phyloP scores from a whole-genome alignment of 2,888 invertebrate species.

The Stenurella melanura region DNA sequence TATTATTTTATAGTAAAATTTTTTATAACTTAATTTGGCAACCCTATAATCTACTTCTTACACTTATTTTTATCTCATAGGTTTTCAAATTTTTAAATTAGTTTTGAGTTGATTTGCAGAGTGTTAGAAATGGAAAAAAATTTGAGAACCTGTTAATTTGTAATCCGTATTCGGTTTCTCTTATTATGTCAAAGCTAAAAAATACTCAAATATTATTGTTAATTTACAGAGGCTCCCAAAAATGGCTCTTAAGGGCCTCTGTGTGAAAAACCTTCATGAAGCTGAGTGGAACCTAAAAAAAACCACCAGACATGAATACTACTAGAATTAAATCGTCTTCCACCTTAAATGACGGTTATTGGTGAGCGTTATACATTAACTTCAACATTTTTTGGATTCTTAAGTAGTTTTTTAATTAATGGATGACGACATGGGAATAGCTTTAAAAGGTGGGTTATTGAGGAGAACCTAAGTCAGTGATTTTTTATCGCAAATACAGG shows the following conservation, averaged over 20 bases:
- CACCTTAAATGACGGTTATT: slow-evolving; percentile 52
- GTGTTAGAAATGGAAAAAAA: slow-evolving; percentile 3
- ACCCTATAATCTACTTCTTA: slow-evolving; percentile 25
- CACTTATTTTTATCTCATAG: slow-evolving; percentile 10
- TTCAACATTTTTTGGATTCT: slow-evolving; percentile 61
- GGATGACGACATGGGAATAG: slow-evolving; percentile 29
- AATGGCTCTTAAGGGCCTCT: slow-evolving; percentile 64
- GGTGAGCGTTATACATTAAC: slow-evolving; percentile 58
- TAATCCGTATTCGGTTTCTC: slow-evolving; percentile 55
- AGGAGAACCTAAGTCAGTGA: slow-evolving; percentile 4
- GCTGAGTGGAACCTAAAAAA: slow-evolving; percentile 63
- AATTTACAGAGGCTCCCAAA: slow-evolving; percentile 73
- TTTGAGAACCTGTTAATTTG: slow-evolving; percentile 26
- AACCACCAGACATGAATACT: slow-evolving; percentile 62
- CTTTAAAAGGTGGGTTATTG: slow-evolving; percentile 33
- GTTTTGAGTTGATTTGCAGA: not conserved
- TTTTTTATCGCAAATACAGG: slow-evolving; percentile 20
- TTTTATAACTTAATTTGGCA: slow-evolving; percentile 23
- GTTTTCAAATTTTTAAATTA: slow-evolving; percentile 31
- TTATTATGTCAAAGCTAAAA: slow-evolving; percentile 49
- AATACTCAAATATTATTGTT: slow-evolving; percentile 73
- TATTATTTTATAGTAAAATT: not conserved
- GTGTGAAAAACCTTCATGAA: slow-evolving; percentile 63
- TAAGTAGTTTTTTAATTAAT: slow-evolving; percentile 46
- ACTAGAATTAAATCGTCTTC: slow-evolving; percentile 55